phyloP scores from a whole-genome alignment of 2,888 invertebrate species.

The Drosophila dives region DNA sequence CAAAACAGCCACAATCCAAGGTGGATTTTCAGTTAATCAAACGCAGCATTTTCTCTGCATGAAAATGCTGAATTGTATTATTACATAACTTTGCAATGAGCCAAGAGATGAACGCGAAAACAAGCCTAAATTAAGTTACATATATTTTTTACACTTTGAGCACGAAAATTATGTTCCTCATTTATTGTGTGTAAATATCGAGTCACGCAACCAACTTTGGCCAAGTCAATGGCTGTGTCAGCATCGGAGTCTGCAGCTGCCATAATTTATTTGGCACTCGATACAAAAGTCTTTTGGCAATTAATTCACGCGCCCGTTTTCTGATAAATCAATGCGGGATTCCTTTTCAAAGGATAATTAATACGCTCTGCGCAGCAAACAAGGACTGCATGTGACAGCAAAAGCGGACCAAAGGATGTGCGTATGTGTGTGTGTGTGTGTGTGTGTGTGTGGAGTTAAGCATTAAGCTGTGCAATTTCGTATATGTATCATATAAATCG shows the following conservation, averaged over 20 bases:
- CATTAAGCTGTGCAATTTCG: not conserved
- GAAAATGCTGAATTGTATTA: slow-evolving; percentile 76
- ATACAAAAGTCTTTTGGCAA: slow-evolving; percentile 71
- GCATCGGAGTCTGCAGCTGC: slow-evolving; percentile 25
- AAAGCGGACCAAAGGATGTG: slow-evolving; percentile 14
- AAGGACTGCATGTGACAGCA: slow-evolving; percentile 62
- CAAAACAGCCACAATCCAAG: slow-evolving; percentile 18
- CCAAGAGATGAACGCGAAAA: slow-evolving; percentile 7
- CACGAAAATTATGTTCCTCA: not conserved
- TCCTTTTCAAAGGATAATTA: slow-evolving; percentile 72
- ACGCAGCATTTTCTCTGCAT: slow-evolving; percentile 59
- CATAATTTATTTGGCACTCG: slow-evolving; percentile 67
- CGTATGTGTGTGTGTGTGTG: slow-evolving; percentile 3
- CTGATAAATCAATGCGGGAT: slow-evolving; percentile 73
- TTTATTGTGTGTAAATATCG: not conserved
- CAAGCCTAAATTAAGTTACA: not conserved
- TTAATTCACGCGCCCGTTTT: slow-evolving; percentile 67
- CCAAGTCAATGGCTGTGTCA: slow-evolving; percentile 11
- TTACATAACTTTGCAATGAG: slow-evolving; percentile 63
- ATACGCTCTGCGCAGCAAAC: slow-evolving; percentile 58
- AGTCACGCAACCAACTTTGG: slow-evolving; percentile 20
- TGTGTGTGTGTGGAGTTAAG: slow-evolving; percentile 3
- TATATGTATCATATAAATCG: not conserved
- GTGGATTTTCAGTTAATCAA: slow-evolving; percentile 75
- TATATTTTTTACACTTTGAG: not conserved